Conservation (phyloP, 2,888 invertebrate species). For the Eristalis pertinax region DNA sequence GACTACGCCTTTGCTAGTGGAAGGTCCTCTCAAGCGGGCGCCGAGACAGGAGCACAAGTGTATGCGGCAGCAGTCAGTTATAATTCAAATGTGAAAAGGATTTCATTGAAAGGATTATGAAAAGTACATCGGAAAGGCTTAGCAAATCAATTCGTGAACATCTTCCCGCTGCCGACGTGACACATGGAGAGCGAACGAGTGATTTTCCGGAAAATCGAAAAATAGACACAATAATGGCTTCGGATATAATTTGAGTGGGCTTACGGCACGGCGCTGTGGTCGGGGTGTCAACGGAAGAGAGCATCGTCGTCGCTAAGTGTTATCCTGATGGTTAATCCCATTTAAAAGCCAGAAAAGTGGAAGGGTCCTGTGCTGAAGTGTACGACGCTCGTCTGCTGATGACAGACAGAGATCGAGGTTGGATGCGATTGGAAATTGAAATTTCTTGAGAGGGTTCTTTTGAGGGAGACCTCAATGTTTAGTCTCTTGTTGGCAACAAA, state of each 20-base stretch:
- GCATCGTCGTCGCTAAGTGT: slow-evolving; percentile 51
- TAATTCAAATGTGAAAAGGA: slow-evolving; percentile 67
- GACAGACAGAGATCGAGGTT: not conserved
- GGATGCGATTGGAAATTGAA: not conserved
- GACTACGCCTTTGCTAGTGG: slow-evolving; percentile 33
- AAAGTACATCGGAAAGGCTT: slow-evolving; percentile 69
- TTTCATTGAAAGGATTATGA: slow-evolving; percentile 69
- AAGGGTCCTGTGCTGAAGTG: slow-evolving; percentile 3
- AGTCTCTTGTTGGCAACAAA: too few species aligned
- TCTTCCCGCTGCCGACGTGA: slow-evolving; percentile 6
- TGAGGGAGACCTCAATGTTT: too few species aligned
- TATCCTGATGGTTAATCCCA: slow-evolving; percentile 61
- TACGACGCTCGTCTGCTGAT: not conserved
- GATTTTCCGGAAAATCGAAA: slow-evolving; percentile 37
- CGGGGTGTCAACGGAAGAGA: slow-evolving; percentile 16
- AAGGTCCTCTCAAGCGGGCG: not conserved
- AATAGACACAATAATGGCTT: slow-evolving; percentile 51
- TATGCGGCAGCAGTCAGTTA: slow-evolving; percentile 10
- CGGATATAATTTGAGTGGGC: slow-evolving; percentile 39
- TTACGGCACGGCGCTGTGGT: slow-evolving; percentile 2
- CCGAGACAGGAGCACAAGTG: not conserved
- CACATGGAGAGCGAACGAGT: not conserved
- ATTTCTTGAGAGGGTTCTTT: not conserved
- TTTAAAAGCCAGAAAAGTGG: slow-evolving; percentile 55
- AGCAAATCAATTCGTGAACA: slow-evolving; percentile 64